Conservation (phyloP, 2,888 invertebrate species). For the Theretra japonica region DNA sequence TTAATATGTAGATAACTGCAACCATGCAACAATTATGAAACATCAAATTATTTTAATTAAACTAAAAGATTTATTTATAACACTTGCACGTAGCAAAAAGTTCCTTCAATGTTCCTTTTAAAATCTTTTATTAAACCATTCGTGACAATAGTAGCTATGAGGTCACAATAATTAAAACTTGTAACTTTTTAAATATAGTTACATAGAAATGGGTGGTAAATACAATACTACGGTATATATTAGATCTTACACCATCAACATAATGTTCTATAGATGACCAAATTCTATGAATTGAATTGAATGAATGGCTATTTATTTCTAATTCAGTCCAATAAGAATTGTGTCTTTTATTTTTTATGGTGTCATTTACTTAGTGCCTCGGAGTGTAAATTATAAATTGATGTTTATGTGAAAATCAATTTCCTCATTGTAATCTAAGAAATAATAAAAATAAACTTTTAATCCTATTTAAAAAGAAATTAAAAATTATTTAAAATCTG, state of each 20-base stretch:
- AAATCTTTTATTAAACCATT: slow-evolving; percentile 1
- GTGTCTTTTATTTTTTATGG: slow-evolving; percentile 4
- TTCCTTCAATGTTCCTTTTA: background rate
- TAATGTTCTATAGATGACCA: slow-evolving; percentile 8
- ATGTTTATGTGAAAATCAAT: background rate
- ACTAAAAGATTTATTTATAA: background rate
- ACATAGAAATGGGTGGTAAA: slow-evolving; percentile 33
- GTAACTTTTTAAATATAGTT: slow-evolving; percentile 33
- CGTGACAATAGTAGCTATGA: background rate
- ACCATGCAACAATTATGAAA: background rate
- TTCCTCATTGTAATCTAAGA: background rate
- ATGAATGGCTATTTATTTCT: background rate
- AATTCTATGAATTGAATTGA: slow-evolving; percentile 3
- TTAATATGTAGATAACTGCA: background rate
- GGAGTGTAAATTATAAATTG: background rate
- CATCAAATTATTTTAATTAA: background rate
- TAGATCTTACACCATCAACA: slow-evolving; percentile 21
- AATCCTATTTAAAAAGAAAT: background rate
- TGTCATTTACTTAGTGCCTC: background rate
- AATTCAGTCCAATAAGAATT: slow-evolving; percentile 2
- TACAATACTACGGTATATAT: slow-evolving; percentile 17
- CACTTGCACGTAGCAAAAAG: slow-evolving; percentile 19
- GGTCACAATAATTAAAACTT: background rate
- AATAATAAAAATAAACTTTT: background rate
- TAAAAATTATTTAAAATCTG: slow-evolving; percentile 1